These are phyloP conservation scores for Gandaritis pyraliata DNA, from an alignment of 2,888 invertebrate species.

Conservation along the genomic window DNA sequence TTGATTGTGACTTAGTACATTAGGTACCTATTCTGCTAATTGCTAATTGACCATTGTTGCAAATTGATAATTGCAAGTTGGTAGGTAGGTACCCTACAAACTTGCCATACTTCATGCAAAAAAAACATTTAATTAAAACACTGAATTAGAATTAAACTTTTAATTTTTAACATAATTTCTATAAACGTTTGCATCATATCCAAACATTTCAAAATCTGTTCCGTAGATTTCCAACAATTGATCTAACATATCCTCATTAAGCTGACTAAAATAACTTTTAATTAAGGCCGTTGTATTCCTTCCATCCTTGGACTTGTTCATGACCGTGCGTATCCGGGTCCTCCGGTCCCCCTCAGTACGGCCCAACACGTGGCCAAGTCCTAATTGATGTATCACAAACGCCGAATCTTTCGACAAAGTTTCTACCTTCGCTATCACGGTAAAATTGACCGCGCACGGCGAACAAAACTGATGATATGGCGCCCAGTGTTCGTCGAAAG, in stretches of 20 bases:
- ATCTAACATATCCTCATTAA: slow-evolving; percentile 81
- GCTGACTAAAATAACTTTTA: slow-evolving; percentile 83
- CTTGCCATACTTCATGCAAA: too few relatives aligned
- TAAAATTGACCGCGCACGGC: slow-evolving; percentile 87
- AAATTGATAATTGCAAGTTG: too few relatives aligned
- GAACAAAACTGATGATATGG: slow-evolving; percentile 87
- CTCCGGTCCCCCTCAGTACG: slow-evolving; percentile 77
- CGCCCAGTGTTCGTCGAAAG: slow-evolving; percentile 87
- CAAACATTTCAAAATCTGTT: slow-evolving; percentile 88
- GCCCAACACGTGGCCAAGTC: slow-evolving; percentile 80
- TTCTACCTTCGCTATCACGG: slow-evolving; percentile 86
- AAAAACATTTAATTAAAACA: too few relatives aligned
- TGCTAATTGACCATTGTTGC: too few relatives aligned
- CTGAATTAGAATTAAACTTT: slow-evolving; percentile 44
- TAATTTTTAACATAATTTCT: slow-evolving; percentile 78
- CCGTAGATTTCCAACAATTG: slow-evolving; percentile 86
- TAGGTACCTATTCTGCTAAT: too few relatives aligned
- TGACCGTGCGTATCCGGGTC: slow-evolving; percentile 79
- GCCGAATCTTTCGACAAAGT: slow-evolving; percentile 85
- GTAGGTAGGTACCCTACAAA: too few relatives aligned
- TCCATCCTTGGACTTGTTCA: slow-evolving; percentile 82
- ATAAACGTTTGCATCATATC: slow-evolving; percentile 85
- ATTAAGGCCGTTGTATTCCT: slow-evolving; percentile 73
- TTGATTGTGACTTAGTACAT: too few relatives aligned
- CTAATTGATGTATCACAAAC: slow-evolving; percentile 84